These are phyloP conservation scores for Neodiprion fabricii DNA, from an alignment of 1,140 invertebrate genomes.

Conservation along the genomic window DNA sequence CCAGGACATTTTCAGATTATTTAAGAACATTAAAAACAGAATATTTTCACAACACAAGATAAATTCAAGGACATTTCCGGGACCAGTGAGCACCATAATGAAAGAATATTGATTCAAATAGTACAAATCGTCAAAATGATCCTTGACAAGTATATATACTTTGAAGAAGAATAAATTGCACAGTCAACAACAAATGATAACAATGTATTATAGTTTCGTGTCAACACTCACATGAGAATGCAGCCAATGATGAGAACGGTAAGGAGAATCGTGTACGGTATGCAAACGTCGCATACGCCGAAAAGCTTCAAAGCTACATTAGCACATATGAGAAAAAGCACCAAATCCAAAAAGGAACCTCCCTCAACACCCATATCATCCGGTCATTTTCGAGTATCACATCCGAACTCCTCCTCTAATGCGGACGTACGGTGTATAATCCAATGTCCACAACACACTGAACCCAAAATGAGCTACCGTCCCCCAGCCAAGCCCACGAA, in stretches of 20 bases:
- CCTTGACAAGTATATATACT: neutral
- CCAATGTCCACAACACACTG: neutral
- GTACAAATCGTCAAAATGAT: neutral
- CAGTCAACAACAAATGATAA: too few relatives aligned
- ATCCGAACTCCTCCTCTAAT: neutral
- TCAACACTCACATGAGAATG: constrained; percentile 44
- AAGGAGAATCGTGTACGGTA: constrained; percentile 49
- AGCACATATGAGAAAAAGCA: constrained; percentile 38
- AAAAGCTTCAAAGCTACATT: constrained; percentile 41
- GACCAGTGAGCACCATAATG: too few relatives aligned
- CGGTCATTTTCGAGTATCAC: neutral
- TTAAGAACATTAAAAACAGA: too few relatives aligned
- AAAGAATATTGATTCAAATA: too few relatives aligned
- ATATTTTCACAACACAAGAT: too few relatives aligned
- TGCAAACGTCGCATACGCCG: constrained; percentile 43
- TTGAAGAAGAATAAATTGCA: neutral
- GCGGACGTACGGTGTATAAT: neutral
- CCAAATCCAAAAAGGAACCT: constrained; percentile 37
- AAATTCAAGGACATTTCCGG: too few relatives aligned
- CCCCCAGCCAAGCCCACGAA: neutral
- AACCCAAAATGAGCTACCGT: neutral
- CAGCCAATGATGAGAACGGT: constrained; percentile 43
- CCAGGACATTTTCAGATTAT: too few relatives aligned
- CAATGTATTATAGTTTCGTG: too few relatives aligned
- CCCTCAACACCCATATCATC: constrained; percentile 44